Evolutionary conservation across 1,140 invertebrate genomes (phyloP).

Genomic region (Globodera ellingtonae): DNA sequence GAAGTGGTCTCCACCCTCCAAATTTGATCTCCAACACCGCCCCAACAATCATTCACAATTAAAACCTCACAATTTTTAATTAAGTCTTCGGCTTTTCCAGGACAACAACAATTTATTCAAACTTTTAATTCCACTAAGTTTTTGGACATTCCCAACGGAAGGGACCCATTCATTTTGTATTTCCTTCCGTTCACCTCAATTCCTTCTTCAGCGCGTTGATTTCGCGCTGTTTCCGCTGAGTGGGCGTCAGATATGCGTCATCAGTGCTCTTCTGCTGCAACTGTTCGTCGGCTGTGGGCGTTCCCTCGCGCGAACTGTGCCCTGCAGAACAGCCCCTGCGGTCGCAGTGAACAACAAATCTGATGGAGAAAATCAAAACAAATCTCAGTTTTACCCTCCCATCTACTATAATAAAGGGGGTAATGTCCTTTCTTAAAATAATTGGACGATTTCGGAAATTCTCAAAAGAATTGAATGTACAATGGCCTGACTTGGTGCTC

Average conservation of each 20-base stretch:
- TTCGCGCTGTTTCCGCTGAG: slow-evolving; percentile 56
- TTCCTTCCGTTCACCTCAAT: slow-evolving; percentile 28
- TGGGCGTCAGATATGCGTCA: slow-evolving; percentile 59
- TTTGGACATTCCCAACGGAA: too few species aligned
- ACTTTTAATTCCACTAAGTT: too few species aligned
- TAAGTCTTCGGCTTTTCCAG: too few species aligned
- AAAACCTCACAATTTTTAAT: too few species aligned
- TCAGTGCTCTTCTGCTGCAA: slow-evolving; percentile 26
- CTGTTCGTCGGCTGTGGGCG: slow-evolving; percentile 15
- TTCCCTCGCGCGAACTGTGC: slow-evolving; percentile 22
- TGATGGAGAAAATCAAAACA: slow-evolving; percentile 6
- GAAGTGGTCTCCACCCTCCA: neutral
- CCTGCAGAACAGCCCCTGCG: slow-evolving; percentile 51
- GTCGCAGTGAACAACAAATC: slow-evolving; percentile 62
- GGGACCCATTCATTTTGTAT: neutral
- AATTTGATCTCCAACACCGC: too few species aligned
- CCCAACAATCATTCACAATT: too few species aligned
- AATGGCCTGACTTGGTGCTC: slow-evolving; percentile 49
- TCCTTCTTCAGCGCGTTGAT: slow-evolving; percentile 51
- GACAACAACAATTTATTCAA: too few species aligned
- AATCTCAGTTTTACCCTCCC: neutral
- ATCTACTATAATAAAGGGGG: too few species aligned
- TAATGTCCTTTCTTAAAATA: too few species aligned
- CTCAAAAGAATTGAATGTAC: too few species aligned
- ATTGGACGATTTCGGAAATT: too few species aligned